Conservation (phyloP, 2,888 invertebrate species). For the Limnephilus auricula region DNA sequence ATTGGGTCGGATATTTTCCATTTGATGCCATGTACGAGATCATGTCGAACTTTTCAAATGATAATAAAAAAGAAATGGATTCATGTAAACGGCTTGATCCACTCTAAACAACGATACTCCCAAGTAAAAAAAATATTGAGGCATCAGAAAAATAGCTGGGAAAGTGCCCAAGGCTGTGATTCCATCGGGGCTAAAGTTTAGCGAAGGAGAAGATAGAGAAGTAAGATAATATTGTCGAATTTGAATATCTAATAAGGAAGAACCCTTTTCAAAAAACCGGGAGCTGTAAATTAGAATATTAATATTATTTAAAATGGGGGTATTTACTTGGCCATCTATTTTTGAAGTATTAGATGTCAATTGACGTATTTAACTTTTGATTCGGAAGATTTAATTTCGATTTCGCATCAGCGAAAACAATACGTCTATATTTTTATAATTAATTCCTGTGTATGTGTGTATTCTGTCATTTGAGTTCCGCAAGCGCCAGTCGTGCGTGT, state of each 20-base stretch:
- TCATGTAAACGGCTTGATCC: background rate
- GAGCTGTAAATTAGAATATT: background rate
- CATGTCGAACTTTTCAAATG: background rate
- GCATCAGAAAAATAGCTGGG: background rate
- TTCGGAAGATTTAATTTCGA: background rate
- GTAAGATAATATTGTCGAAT: background rate
- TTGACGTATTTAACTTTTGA: background rate
- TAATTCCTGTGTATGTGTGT: too few relatives aligned
- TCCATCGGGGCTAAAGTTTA: background rate
- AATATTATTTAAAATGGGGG: background rate
- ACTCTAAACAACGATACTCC: background rate
- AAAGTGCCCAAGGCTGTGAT: background rate
- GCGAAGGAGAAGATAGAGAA: background rate
- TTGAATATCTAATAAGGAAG: slow-evolving; percentile 2
- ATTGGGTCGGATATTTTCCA: background rate
- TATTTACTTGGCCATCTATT: background rate
- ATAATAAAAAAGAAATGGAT: background rate
- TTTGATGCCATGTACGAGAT: background rate
- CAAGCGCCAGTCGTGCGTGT: too few relatives aligned
- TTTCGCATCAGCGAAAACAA: background rate
- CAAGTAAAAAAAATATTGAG: background rate
- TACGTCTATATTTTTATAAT: too few relatives aligned
- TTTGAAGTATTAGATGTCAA: background rate
- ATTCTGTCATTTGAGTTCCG: too few relatives aligned
- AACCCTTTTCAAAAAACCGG: background rate